phyloP scores from a whole-genome alignment of 2,113 vertebrate genomes.

The Myocastor coypus region DNA sequence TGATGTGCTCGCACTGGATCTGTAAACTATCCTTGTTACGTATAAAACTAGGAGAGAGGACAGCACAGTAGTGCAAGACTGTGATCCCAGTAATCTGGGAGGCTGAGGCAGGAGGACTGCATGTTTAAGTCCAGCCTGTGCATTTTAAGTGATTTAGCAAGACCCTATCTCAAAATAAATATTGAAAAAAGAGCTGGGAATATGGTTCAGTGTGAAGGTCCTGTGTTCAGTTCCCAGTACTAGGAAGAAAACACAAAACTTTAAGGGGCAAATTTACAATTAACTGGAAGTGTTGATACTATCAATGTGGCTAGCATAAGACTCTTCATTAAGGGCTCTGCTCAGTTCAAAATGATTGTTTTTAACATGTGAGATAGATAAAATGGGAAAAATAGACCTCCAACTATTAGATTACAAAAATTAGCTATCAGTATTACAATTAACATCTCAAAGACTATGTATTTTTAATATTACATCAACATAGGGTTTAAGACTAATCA shows the following conservation, averaged over 20 bases:
- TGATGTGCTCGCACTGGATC: neutral
- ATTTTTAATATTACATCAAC: neutral
- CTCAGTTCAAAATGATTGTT: constrained; percentile 16
- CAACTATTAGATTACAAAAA: neutral
- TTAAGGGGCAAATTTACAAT: neutral
- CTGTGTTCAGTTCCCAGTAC: neutral
- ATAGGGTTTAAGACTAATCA: constrained; percentile 18
- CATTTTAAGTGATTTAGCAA: neutral
- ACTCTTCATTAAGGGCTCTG: neutral
- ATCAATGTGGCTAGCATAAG: neutral
- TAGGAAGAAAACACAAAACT: neutral
- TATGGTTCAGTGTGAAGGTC: neutral
- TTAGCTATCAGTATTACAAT: neutral
- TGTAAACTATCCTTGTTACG: neutral
- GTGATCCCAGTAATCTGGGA: neutral
- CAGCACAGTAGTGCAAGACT: neutral
- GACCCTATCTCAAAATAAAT: neutral
- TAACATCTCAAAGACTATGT: neutral
- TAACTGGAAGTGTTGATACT: neutral
- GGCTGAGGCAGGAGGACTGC: neutral
- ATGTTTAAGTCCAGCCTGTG: neutral
- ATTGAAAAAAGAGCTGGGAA: neutral
- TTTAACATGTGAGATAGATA: neutral
- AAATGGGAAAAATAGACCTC: neutral
- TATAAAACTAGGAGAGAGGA: neutral